These are phyloP conservation scores for Lordiphosa fenestrarum DNA, from an alignment of 2,888 invertebrate species.

Conservation along the genomic window DNA sequence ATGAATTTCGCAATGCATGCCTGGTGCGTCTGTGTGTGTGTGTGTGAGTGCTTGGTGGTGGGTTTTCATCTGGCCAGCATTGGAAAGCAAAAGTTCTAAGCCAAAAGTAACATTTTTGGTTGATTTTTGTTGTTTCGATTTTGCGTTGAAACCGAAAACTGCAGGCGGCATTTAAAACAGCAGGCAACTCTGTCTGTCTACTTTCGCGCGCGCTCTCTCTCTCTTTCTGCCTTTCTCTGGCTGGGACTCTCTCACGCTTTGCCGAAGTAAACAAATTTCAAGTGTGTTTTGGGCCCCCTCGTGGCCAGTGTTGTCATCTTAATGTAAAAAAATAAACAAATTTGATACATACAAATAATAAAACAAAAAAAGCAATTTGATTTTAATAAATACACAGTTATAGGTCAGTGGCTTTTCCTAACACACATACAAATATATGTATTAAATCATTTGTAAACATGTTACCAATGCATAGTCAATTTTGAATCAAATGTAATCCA, in stretches of 20 bases:
- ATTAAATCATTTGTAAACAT: too few species aligned
- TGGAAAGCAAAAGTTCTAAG: conserved; percentile 64
- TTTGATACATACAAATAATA: background rate
- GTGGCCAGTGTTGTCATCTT: conserved; percentile 33
- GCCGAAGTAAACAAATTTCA: conserved; percentile 55
- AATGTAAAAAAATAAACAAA: background rate
- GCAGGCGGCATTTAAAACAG: conserved; percentile 33
- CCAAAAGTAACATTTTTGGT: conserved; percentile 43
- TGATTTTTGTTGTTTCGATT: conserved; percentile 30
- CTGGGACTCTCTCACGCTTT: conserved; percentile 13
- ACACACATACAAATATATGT: too few species aligned
- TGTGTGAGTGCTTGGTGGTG: conserved; percentile 47
- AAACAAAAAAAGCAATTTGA: background rate
- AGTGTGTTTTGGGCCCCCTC: conserved; percentile 1
- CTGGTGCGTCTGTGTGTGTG: conserved; percentile 14
- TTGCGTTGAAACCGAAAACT: conserved; percentile 34
- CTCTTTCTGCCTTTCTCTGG: conserved; percentile 1
- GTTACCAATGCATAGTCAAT: too few species aligned
- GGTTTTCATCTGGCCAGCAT: conserved; percentile 42
- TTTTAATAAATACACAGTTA: background rate
- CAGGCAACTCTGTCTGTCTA: conserved; percentile 14
- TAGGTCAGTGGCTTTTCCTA: too few species aligned
- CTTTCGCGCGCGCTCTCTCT: conserved; percentile 13
- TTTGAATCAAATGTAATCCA: too few species aligned
- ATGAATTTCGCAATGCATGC: conserved; percentile 40